phyloP scores from a whole-genome alignment of 2,888 invertebrate species.

The Epistrophe grossulariae region DNA sequence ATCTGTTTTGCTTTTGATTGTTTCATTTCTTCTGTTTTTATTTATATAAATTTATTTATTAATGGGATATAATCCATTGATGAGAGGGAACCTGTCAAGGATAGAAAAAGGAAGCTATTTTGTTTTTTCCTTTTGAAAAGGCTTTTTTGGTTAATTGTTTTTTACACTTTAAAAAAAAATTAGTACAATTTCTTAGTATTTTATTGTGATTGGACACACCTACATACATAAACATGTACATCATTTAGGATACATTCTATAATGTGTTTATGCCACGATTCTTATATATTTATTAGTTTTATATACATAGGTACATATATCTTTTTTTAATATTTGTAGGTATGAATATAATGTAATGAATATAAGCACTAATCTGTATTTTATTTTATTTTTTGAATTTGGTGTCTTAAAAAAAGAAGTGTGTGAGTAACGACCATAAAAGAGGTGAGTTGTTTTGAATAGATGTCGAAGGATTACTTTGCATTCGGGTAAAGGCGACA shows the following conservation, averaged over 20 bases:
- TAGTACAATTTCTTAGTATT: constrained; percentile 15
- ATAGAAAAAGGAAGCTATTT: not conserved
- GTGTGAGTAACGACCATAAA: too few relatives aligned
- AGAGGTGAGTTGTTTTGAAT: too few relatives aligned
- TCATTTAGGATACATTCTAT: not conserved
- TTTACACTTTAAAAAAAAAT: not conserved
- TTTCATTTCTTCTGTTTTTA: constrained; percentile 19
- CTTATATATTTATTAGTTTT: constrained; percentile 9
- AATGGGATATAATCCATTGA: not conserved
- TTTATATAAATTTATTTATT: constrained; percentile 25
- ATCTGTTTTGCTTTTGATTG: constrained; percentile 11
- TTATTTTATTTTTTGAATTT: not conserved
- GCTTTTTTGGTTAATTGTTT: not conserved
- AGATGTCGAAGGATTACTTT: too few relatives aligned
- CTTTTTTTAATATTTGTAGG: constrained; percentile 15
- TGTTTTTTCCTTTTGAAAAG: not conserved
- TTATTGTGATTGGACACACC: constrained; percentile 33
- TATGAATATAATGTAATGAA: constrained; percentile 20
- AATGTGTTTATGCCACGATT: not conserved
- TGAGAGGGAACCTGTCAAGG: not conserved
- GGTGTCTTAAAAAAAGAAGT: too few relatives aligned
- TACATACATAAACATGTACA: not conserved
- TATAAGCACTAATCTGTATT: not conserved
- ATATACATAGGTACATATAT: not conserved
- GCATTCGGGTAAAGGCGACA: too few relatives aligned